Evolutionary conservation across 1,140 invertebrate genomes (phyloP).

Genomic region (Diabrotica undecimpunctata): DNA sequence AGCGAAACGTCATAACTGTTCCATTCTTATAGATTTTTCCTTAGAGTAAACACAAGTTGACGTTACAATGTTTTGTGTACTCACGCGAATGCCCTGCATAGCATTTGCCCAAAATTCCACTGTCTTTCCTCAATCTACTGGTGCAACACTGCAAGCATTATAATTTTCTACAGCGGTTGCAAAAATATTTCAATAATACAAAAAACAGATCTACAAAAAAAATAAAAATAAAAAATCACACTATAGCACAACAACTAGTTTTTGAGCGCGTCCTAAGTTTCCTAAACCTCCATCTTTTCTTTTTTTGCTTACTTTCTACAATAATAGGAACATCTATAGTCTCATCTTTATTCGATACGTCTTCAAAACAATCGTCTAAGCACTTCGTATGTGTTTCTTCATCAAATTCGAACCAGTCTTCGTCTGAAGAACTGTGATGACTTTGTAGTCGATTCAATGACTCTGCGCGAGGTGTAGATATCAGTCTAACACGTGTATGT

Average conservation of each 20-base stretch:
- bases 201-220: slow-evolving; percentile 12
- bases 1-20: no score
- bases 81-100: no score
- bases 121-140: background rate
- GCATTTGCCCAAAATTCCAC: background rate
- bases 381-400: slow-evolving; percentile 20
- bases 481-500: slow-evolving; percentile 18
- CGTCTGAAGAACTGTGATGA: slow-evolving; percentile 37
- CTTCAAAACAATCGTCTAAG: slow-evolving; percentile 11
- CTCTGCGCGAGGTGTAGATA: slow-evolving; percentile 14
- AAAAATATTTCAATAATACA: background rate
- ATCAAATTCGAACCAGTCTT: slow-evolving; percentile 39
- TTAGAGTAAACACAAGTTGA: no score
- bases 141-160: slow-evolving; percentile 18
- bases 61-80: no score
- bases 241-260: slow-evolving; percentile 22
- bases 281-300: slow-evolving; percentile 4
- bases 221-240: slow-evolving; percentile 21
- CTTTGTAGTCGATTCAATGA: slow-evolving; percentile 32
- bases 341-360: slow-evolving; percentile 5
- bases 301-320: slow-evolving; percentile 14
- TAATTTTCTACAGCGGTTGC: slow-evolving; percentile 18
- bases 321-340: slow-evolving; percentile 17
- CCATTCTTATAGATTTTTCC: no score
- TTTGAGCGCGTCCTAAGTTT: slow-evolving; percentile 14